Percentiles rank a stretch among this genome's conserved stretches.
Conservation (phyloP, 1,140 invertebrate species). For the Drosophila mauritiana region DNA sequence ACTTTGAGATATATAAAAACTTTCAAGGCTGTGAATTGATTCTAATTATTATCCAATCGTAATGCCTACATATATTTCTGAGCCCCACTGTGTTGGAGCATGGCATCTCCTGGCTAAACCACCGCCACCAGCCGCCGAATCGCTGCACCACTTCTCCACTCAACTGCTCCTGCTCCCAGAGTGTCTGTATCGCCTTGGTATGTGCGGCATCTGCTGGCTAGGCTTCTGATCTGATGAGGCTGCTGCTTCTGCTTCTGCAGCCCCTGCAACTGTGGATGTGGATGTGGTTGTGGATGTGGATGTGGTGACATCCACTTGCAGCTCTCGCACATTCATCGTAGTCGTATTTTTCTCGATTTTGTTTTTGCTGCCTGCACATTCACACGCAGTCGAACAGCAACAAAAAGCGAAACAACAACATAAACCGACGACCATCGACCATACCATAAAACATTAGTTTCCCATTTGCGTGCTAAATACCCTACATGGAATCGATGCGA, state of each 20-base stretch:
- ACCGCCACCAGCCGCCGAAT: slow-evolving; percentile 7
- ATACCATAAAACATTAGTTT: slow-evolving; percentile 81
- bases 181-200: slow-evolving; percentile 80
- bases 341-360: slow-evolving; percentile 64
- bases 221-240: slow-evolving; percentile 72
- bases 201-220: slow-evolving; percentile 79
- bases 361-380: slow-evolving; percentile 63
- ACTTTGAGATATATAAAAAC: no score
- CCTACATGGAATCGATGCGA: slow-evolving; percentile 50
- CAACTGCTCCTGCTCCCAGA: slow-evolving; percentile 65
- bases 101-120: slow-evolving; percentile 27
- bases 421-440: slow-evolving; percentile 55
- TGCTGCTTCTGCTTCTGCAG: slow-evolving; percentile 22
- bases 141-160: slow-evolving; percentile 30
- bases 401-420: slow-evolving; percentile 40
- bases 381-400: slow-evolving; percentile 67
- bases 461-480: slow-evolving; percentile 81
- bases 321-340: slow-evolving; percentile 70
- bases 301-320: slow-evolving; percentile 79
- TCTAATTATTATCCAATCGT: no score
- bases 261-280: slow-evolving; percentile 18
- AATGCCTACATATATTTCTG: not conserved
- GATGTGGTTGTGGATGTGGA: slow-evolving; percentile 22
- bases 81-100: slow-evolving; percentile 6
- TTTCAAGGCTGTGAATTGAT: no score